These are phyloP conservation scores for Chaenocephalus aceratus DNA, from an alignment of 2,113 vertebrate genomes.

Conservation along the genomic window DNA sequence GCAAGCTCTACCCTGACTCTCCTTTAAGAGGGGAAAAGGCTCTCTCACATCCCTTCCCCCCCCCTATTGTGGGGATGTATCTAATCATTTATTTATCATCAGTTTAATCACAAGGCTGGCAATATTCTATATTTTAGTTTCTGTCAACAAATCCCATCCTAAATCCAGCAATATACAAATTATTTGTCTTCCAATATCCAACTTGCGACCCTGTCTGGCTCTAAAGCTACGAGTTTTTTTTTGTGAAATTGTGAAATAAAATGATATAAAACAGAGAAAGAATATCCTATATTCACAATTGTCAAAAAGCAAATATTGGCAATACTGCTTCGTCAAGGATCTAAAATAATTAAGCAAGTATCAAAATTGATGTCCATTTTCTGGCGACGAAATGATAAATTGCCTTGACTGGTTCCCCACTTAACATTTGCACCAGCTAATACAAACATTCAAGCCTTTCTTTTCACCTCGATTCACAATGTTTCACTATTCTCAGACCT, in stretches of 20 bases:
- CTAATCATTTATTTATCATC: not conserved
- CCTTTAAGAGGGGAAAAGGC: constrained; percentile 46
- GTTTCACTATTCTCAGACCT: not conserved
- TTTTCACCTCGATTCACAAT: not conserved
- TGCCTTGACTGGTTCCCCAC: not conserved
- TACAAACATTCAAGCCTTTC: not conserved
- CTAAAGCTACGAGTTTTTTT: not conserved
- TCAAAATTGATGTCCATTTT: not conserved
- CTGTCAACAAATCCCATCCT: not conserved
- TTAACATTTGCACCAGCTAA: not conserved
- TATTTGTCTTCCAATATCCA: not conserved
- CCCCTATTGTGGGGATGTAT: not conserved
- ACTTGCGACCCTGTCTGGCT: not conserved
- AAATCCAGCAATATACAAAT: not conserved
- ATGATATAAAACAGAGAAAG: not conserved
- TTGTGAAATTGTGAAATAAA: not conserved
- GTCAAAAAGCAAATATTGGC: not conserved
- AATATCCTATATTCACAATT: not conserved
- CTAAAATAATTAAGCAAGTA: not conserved
- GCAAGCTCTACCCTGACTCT: constrained; percentile 25
- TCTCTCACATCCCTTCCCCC: constrained; percentile 5
- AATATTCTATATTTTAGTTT: not conserved
- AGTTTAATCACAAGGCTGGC: not conserved
- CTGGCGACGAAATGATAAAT: not conserved
- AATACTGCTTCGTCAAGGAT: not conserved